Evolutionary conservation across 1,140 invertebrate genomes (phyloP), one percentile per base, ranked within the genome.

Genomic region (Gryllus bimaculatus): DNA sequence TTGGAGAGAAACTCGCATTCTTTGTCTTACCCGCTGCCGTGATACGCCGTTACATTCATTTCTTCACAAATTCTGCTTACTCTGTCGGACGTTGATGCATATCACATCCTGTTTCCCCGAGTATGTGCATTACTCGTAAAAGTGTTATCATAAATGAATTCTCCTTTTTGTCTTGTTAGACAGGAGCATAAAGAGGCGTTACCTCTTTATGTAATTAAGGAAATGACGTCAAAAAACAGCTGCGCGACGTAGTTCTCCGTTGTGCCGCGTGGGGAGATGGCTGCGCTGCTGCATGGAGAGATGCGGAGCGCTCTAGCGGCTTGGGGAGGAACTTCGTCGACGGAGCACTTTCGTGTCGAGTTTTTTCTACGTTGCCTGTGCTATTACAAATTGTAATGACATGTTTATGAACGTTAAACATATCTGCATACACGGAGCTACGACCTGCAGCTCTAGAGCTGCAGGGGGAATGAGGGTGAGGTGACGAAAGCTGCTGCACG

Each of bases 311-410:
- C 26, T 39, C 26, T 39, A 39, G 26, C 26, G 26, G 26, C 26
- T 39, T 2, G 1, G 1, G 26, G 26, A 39, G 26, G 26, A 39
- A 39, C 26, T 39, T 2, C 26, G 26, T 39, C 26, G 26, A 39
- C 26, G 1, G 5, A 39, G 26, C 26, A 39, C 26, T 39, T 18
- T 66, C 54, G 54, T 66, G 54, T 66, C 54, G 18, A 13, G 54
- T 66, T 66, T 66, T 66, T 13, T 66, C 18, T 66, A 18, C 54
- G 2, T 66, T 18, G 10, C 18, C 54, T 7, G 10, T 66, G 18
- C 54, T 66, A 66, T 66, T 66, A 66, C 54, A 66, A 66, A 66
- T 66, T 66, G 54, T 66, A 66, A 66, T 66, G 54, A 18, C 54
- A 66, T 66, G 54, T 66, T 66, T 66, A 66, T 66, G 54, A 66